A percentile compares a stretch with the other conserved stretches of the same genome.
Conservation (phyloP, 2,888 invertebrate species). For the Heliconius sara region DNA sequence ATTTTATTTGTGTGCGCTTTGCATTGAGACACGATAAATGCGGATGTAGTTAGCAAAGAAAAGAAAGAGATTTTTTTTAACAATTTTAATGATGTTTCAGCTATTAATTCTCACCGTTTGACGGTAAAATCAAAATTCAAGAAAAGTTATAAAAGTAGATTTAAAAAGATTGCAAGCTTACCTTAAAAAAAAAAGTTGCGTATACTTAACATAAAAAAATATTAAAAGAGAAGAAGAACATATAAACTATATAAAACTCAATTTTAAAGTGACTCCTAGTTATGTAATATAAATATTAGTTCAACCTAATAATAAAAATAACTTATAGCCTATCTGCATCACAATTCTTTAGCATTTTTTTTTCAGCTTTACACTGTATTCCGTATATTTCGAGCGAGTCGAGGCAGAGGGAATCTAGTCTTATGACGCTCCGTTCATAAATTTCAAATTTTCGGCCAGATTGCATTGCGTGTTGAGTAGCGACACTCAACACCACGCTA, state of each 20-base stretch:
- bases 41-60: neutral
- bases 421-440: too few relatives aligned
- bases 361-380: too few relatives aligned
- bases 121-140: neutral
- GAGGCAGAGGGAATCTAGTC: too few relatives aligned
- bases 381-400: too few relatives aligned
- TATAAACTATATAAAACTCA: neutral
- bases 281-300: neutral
- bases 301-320: neutral
- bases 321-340: neutral
- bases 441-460: too few relatives aligned
- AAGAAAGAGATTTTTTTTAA: neutral
- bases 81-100: neutral
- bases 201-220: neutral
- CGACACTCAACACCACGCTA: too few relatives aligned
- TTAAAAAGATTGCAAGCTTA: too few relatives aligned
- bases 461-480: too few relatives aligned
- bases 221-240: neutral
- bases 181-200: too few relatives aligned
- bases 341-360: too few relatives aligned
- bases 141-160: neutral
- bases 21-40: neutral
- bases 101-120: neutral
- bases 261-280: too few relatives aligned
- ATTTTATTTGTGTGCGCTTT: conserved; percentile 6